These are phyloP conservation scores for Ooceraea biroi DNA, from an alignment of 1,140 invertebrate species.

Conservation along the genomic window DNA sequence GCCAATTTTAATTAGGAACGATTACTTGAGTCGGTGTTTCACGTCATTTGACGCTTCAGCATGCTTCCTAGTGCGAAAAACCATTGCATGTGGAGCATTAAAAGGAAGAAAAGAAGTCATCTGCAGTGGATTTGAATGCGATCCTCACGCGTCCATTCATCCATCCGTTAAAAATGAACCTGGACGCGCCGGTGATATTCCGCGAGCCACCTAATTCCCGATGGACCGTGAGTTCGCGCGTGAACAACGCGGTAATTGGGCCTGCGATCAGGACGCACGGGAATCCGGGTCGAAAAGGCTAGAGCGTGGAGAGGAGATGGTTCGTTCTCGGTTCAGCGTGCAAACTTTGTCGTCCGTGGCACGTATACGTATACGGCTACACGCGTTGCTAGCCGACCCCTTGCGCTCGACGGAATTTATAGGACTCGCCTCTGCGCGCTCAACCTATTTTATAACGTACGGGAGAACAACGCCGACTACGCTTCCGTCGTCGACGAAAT, in stretches of 20 bases:
- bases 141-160: neutral
- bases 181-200: conserved; percentile 33
- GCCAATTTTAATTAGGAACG: too few species aligned
- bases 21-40: too few species aligned
- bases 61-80: neutral
- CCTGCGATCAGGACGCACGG: conserved; percentile 61
- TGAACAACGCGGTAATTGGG: conserved; percentile 64
- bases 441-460: conserved; percentile 65
- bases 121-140: conserved; percentile 6
- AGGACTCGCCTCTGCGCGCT: conserved; percentile 62
- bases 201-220: conserved; percentile 50
- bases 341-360: conserved; percentile 69
- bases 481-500: neutral
- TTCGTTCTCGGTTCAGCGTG: conserved; percentile 14
- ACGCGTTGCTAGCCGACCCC: conserved; percentile 50
- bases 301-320: conserved; percentile 28
- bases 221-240: conserved; percentile 39
- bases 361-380: conserved; percentile 44
- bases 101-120: neutral
- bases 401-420: conserved; percentile 70
- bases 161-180: conserved; percentile 39
- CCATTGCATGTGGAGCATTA: neutral
- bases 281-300: conserved; percentile 60
- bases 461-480: conserved; percentile 37
- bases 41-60: too few species aligned